Percentiles rank a stretch among this genome's conserved stretches.
phyloP scores from a whole-genome alignment of 1,140 invertebrate genomes.

The Sarcophaga bullata region DNA sequence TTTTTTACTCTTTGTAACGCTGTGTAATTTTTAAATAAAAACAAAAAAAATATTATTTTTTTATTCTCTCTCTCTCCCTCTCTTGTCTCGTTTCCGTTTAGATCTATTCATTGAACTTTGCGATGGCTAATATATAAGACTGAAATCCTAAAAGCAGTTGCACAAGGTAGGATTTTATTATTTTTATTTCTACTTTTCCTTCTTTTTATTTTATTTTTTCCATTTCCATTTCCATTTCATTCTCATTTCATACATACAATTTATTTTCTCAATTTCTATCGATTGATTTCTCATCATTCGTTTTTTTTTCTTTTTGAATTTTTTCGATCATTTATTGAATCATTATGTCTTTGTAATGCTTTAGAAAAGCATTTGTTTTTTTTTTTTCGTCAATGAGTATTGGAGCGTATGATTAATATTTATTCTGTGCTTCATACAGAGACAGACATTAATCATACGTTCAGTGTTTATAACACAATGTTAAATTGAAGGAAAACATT shows the following conservation, averaged over 20 bases:
- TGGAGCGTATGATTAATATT: conserved; percentile 7
- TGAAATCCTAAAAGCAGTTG: conserved; percentile 63
- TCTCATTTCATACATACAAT: too few relatives aligned
- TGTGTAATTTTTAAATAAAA: too few relatives aligned
- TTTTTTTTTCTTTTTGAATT: neutral
- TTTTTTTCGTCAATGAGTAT: neutral
- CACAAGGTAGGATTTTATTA: conserved; percentile 59
- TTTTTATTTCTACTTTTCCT: conserved; percentile 46
- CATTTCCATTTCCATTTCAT: too few relatives aligned
- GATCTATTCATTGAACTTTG: conserved; percentile 66
- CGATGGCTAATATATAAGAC: conserved; percentile 66
- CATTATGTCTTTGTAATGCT: neutral
- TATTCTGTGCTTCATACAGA: neutral
- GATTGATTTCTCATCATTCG: too few relatives aligned
- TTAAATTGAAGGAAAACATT: too few relatives aligned
- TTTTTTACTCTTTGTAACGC: too few relatives aligned
- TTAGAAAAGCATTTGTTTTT: neutral
- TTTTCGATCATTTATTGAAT: neutral
- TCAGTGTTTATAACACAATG: neutral
- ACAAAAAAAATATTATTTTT: too few relatives aligned
- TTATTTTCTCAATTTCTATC: too few relatives aligned
- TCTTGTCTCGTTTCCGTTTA: conserved; percentile 51
- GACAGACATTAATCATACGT: conserved; percentile 2
- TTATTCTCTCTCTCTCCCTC: conserved; percentile 42
- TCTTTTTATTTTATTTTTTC: neutral